Evolutionary conservation across 2,797 vertebrate genomes (phyloP).

Genomic region (Lagodon rhomboides): DNA sequence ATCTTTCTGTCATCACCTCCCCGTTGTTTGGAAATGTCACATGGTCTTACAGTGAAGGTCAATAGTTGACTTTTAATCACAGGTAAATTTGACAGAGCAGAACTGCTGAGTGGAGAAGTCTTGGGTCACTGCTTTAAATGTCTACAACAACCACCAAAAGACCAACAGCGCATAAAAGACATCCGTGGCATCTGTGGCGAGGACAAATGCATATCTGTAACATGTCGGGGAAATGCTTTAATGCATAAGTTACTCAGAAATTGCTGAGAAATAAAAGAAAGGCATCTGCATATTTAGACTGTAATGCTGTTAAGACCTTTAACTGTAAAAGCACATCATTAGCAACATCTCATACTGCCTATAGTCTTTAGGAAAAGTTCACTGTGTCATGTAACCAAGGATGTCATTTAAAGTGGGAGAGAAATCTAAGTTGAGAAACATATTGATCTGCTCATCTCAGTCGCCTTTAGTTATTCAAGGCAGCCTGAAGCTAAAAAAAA

Average conservation of each 20-base stretch:
- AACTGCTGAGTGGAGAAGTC: slow-evolving; percentile 29
- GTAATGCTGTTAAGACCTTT: background rate
- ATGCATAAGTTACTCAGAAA: no score
- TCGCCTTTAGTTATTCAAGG: background rate
- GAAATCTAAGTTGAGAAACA: background rate
- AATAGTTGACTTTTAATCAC: slow-evolving; percentile 52
- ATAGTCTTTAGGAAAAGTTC: no score
- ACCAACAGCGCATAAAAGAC: slow-evolving; percentile 8
- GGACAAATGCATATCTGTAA: background rate
- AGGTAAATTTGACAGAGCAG: slow-evolving; percentile 36
- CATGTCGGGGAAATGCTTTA: background rate
- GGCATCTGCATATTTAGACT: no score
- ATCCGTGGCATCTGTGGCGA: no score
- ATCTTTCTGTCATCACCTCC: slow-evolving; percentile 42
- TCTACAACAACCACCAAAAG: slow-evolving; percentile 9
- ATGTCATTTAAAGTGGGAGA: background rate
- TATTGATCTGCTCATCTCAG: background rate
- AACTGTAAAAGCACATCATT: background rate
- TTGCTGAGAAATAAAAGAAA: background rate
- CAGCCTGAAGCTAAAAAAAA: no score
- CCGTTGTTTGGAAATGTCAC: slow-evolving; percentile 68
- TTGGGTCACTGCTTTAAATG: slow-evolving; percentile 45
- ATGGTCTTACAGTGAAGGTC: slow-evolving; percentile 51
- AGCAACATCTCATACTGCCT: background rate
- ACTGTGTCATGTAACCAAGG: background rate